Conservation (phyloP, 2,888 invertebrate species). For the Quadroppia sp. region DNA sequence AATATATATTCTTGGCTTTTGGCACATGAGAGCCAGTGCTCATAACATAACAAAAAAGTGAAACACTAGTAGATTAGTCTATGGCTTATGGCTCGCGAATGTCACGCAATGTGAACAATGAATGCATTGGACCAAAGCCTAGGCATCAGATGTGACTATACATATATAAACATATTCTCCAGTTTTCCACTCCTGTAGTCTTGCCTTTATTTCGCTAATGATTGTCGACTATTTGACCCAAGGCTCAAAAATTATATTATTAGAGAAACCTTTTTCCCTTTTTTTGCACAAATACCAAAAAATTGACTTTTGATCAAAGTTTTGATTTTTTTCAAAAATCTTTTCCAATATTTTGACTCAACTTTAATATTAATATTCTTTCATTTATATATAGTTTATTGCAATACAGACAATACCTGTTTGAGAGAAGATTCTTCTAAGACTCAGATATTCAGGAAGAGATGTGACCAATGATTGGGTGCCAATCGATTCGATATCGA, state of each 20-base stretch:
- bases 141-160: conserved; percentile 2
- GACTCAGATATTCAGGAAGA: too few relatives aligned
- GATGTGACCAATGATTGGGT: too few relatives aligned
- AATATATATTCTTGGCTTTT: conserved; percentile 15
- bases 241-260: background rate
- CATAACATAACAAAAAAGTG: conserved; percentile 5
- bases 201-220: background rate
- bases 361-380: too few relatives aligned
- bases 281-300: background rate
- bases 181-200: background rate
- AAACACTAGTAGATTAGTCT: background rate
- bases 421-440: too few relatives aligned
- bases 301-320: background rate
- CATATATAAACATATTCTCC: conserved; percentile 13
- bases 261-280: background rate
- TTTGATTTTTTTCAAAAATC: too few relatives aligned
- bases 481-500: too few relatives aligned
- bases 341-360: too few relatives aligned
- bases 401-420: too few relatives aligned
- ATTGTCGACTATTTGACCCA: background rate
- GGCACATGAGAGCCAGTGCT: background rate
- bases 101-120: conserved; percentile 17
- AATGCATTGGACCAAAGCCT: background rate
- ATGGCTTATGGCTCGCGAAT: conserved; percentile 28
- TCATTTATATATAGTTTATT: too few relatives aligned